phyloP scores from a whole-genome alignment of 1,140 invertebrate species.

The Nebria ingens region DNA sequence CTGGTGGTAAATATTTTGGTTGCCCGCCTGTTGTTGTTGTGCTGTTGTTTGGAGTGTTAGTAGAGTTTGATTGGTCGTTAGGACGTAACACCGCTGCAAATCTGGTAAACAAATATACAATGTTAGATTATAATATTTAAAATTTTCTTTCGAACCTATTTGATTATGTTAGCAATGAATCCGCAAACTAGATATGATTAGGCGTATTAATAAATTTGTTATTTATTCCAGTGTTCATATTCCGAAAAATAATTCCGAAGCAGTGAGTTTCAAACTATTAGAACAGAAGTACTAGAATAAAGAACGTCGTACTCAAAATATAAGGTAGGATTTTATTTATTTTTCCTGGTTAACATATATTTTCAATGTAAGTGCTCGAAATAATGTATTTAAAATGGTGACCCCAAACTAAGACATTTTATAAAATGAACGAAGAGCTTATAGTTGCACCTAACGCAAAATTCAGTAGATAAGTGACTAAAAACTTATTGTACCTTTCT shows the following conservation, averaged over 20 bases:
- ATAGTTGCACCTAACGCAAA: not conserved
- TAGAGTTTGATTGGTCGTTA: constrained; percentile 10
- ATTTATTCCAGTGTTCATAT: no score
- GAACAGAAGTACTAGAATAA: no score
- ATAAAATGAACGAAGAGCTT: not conserved
- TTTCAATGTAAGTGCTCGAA: no score
- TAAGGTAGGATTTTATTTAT: no score
- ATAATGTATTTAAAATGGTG: not conserved
- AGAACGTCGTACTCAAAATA: no score
- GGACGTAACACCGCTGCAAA: constrained; percentile 63
- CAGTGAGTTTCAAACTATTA: no score
- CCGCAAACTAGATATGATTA: not conserved
- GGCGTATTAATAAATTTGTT: not conserved
- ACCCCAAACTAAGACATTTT: not conserved
- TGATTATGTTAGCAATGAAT: not conserved
- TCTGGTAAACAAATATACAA: not conserved
- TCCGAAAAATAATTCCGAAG: no score
- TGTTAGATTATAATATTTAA: no score
- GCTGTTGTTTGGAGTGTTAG: constrained; percentile 4
- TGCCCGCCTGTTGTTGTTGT: constrained; percentile 20
- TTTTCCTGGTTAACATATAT: no score
- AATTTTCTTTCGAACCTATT: no score
- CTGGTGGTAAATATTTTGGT: constrained; percentile 67
- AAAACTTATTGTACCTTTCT: constrained; percentile 39
- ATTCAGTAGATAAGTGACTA: not conserved